Percentiles rank a stretch among this genome's conserved stretches.
These are phyloP conservation scores for Dicyrtoma fusca DNA, from an alignment of 2,888 invertebrate species.

Conservation along the genomic window DNA sequence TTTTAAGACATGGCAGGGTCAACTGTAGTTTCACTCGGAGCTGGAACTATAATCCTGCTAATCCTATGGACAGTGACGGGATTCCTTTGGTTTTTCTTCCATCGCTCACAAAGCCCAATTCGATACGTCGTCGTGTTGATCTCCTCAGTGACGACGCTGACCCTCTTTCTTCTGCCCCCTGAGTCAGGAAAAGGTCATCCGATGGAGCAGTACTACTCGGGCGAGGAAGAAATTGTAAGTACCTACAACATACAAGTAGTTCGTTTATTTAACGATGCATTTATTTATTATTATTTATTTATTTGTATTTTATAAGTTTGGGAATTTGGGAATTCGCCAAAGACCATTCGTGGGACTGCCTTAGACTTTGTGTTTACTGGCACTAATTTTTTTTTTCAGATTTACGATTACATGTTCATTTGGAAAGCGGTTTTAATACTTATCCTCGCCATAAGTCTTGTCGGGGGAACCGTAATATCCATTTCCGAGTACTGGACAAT, in stretches of 20 bases:
- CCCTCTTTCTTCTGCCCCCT: constrained; percentile 26
- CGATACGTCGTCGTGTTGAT: constrained; percentile 7
- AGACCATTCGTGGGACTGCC: too few relatives aligned
- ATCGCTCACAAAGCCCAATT: constrained; percentile 19
- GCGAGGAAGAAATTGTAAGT: constrained; percentile 16
- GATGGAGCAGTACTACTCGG: neutral
- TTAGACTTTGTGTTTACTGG: too few relatives aligned
- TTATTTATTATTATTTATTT: too few relatives aligned
- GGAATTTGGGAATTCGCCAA: too few relatives aligned
- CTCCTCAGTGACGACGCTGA: constrained; percentile 2
- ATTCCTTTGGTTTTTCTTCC: constrained; percentile 25
- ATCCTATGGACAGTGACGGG: constrained; percentile 28
- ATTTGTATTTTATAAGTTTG: too few relatives aligned
- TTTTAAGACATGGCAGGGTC: constrained; percentile 10
- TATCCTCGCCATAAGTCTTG: constrained; percentile 5
- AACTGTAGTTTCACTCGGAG: constrained; percentile 4
- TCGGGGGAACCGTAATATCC: constrained; percentile 21
- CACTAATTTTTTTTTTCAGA: constrained; percentile 13
- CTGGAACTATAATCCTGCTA: constrained; percentile 30
- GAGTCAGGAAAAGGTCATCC: constrained; percentile 7
- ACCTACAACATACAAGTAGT: neutral
- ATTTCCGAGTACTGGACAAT: constrained; percentile 33
- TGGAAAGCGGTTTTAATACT: constrained; percentile 29
- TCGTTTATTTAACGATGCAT: too few relatives aligned
- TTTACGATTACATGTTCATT: constrained; percentile 36